Conservation (phyloP, 2,113 vertebrate species). For the Phrynocephalus versicolor region DNA sequence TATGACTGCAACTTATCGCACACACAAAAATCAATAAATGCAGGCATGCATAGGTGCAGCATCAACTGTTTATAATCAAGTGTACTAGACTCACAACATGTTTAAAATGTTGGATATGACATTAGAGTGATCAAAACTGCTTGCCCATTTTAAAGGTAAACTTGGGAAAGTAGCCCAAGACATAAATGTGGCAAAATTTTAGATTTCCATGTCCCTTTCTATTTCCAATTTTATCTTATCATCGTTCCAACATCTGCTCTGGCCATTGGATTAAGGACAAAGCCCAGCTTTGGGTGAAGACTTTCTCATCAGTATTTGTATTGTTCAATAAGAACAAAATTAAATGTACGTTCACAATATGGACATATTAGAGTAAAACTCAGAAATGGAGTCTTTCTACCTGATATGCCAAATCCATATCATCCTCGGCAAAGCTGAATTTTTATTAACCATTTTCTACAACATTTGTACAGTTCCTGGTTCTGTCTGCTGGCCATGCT, state of each 20-base stretch:
- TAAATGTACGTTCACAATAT: not conserved
- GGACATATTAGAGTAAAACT: not conserved
- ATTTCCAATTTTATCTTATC: not conserved
- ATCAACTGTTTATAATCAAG: no score
- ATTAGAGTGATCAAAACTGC: not conserved
- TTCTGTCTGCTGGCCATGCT: not conserved
- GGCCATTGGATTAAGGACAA: not conserved
- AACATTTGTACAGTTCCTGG: not conserved
- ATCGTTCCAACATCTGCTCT: not conserved
- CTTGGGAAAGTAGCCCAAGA: not conserved
- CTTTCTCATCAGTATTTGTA: not conserved
- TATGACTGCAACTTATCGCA: not conserved
- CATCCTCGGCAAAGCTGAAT: not conserved
- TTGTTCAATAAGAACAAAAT: not conserved
- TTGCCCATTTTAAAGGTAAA: not conserved
- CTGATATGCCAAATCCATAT: not conserved
- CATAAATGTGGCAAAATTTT: not conserved
- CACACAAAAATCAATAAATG: not conserved
- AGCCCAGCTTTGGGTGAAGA: not conserved
- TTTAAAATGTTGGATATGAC: not conserved
- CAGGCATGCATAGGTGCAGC: not conserved
- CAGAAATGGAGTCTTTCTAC: not conserved
- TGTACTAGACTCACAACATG: not conserved
- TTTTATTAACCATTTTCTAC: not conserved
- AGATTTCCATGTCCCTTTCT: not conserved